Conservation (phyloP, 2,113 vertebrate genomes). For the Microcebus jonahi region DNA sequence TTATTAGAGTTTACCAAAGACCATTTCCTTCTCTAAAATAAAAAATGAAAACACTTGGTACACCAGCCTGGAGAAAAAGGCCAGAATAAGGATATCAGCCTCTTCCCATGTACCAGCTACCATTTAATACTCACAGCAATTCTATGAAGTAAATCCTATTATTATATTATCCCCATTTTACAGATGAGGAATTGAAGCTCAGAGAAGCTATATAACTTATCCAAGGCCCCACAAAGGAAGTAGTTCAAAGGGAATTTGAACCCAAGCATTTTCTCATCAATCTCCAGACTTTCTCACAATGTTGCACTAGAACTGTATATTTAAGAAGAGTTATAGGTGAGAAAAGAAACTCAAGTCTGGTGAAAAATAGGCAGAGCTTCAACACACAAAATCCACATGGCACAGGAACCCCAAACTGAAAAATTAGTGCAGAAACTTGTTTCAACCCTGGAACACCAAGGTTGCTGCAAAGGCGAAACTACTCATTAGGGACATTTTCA, state of each 20-base stretch:
- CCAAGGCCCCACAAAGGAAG: neutral
- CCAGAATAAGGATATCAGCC: neutral
- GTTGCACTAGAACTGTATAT: neutral
- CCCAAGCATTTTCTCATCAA: neutral
- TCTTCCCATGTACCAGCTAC: neutral
- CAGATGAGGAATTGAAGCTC: neutral
- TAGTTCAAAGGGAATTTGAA: neutral
- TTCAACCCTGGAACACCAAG: neutral
- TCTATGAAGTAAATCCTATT: neutral
- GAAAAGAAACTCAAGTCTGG: neutral
- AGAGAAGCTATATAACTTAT: neutral
- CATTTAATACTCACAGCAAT: neutral
- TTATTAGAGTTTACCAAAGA: neutral
- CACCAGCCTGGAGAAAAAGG: neutral
- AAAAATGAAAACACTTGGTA: neutral
- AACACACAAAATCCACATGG: neutral
- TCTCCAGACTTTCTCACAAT: neutral
- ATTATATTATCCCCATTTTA: neutral
- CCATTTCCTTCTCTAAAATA: neutral
- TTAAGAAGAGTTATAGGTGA: neutral
- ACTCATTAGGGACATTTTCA: neutral
- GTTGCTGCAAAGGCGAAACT: neutral
- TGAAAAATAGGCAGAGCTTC: neutral
- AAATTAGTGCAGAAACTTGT: neutral
- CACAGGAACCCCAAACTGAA: neutral